Evolutionary conservation across 2,797 vertebrate species (phyloP), one percentile per base, ranked within the genome.

Genomic region (Allobates femoralis): DNA sequence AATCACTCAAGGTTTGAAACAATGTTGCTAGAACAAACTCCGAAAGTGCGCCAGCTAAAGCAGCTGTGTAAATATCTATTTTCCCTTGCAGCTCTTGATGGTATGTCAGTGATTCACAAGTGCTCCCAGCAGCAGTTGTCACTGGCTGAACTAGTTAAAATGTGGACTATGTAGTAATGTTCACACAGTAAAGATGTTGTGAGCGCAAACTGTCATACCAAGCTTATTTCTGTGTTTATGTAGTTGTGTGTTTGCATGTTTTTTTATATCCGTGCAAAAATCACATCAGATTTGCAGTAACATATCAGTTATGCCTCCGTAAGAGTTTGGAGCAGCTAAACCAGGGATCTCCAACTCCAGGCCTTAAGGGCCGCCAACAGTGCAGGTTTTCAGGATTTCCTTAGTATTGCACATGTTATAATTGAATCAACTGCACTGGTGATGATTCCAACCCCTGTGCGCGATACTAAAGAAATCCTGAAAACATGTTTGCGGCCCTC

Each of bases 71-170:
- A 41, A 84, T 74, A 60, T 28, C 81, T 60, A 34, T 74, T 58
- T 60, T 84, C 76, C 23, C 71, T 50, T 51, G 82, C 26, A 84
- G 82, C 71, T 19, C 69, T 50, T 75, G n/a, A 8, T 84, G 71
- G 82, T 73, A 75, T 84, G 75, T 74, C 55, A 46, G 26, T n/a
- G 55, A 75, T 41, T 76, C 58, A 15, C 18, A 58, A n/a, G 74
- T 76, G 55, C 71, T 84, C 23, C 30, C 23, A 62, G 21, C n/a
- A 76, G 41, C 82, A 74, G 82, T 74, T 64, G 56, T 62, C 69
- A 51, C n/a, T 64, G 55, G 34, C 55, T 62, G 69, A 53, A 15
- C 55, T 58, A 34, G 28, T 18, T 21, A 32, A 30, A 51, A 75
- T 75, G 46, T n/a, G 18, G 4, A 75, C 34, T 56, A 37, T 53